phyloP scores from a whole-genome alignment of 2,797 vertebrate species.

The Valencia hispanica region DNA sequence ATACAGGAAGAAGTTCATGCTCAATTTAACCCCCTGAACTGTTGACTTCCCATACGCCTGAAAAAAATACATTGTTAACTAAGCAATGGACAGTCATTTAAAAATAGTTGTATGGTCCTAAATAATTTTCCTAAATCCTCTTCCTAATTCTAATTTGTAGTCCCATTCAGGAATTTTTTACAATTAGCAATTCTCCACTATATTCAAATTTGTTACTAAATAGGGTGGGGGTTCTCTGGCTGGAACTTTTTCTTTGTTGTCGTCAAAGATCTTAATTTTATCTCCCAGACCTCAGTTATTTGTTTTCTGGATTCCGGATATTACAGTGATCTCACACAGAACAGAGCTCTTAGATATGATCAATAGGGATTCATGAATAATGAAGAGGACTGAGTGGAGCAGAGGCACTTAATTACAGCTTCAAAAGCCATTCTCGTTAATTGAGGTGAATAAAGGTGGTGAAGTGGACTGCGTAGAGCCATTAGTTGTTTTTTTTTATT shows the following conservation, averaged over 20 bases:
- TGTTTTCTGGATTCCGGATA: constrained; percentile 83
- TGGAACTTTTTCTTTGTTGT: constrained; percentile 31
- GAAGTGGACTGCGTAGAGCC: constrained; percentile 89
- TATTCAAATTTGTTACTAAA: constrained; percentile 36
- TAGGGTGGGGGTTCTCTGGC: constrained; percentile 32
- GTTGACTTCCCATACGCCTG: not conserved
- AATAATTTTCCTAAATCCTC: not conserved
- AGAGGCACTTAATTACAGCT: constrained; percentile 94
- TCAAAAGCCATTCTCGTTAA: constrained; percentile 95
- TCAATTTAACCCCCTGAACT: not conserved
- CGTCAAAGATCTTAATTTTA: constrained; percentile 55
- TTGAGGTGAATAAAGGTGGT: constrained; percentile 95
- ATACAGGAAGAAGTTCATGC: not conserved
- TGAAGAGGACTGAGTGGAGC: constrained; percentile 85
- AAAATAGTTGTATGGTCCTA: constrained; percentile 14
- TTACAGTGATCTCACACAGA: constrained; percentile 82
- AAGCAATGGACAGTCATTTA: constrained; percentile 1
- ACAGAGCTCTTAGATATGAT: constrained; percentile 87
- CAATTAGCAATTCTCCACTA: constrained; percentile 20
- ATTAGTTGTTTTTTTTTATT: constrained; percentile 81
- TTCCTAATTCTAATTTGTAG: not conserved
- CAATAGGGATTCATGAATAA: constrained; percentile 93
- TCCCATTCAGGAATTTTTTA: constrained; percentile 11
- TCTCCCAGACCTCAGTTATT: constrained; percentile 56
- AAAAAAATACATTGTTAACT: not conserved